Conservation (phyloP, 2,888 invertebrate species). For the Chironomus riparius region DNA sequence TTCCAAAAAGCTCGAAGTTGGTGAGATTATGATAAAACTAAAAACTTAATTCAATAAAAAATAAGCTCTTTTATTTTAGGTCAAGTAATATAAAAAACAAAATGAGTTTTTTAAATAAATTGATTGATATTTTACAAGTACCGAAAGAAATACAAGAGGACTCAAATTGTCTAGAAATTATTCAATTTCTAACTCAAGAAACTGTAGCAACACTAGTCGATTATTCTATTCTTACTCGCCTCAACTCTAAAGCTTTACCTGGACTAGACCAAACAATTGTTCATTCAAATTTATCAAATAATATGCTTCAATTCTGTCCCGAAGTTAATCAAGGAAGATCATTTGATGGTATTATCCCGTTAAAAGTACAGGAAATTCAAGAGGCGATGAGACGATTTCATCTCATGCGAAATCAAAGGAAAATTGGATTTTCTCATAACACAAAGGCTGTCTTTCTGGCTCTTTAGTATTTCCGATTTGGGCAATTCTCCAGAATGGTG, state of each 20-base stretch:
- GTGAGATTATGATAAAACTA: too few relatives aligned
- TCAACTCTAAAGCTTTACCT: constrained; percentile 61
- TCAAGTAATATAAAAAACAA: constrained; percentile 55
- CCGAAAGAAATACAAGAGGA: constrained; percentile 53
- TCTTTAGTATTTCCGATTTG: not conserved
- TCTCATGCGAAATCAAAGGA: not conserved
- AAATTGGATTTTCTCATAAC: constrained; percentile 1
- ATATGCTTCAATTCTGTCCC: constrained; percentile 41
- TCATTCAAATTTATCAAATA: constrained; percentile 36
- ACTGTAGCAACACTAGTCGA: constrained; percentile 84
- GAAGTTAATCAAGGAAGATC: constrained; percentile 46
- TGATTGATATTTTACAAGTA: constrained; percentile 56
- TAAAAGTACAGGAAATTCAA: constrained; percentile 70
- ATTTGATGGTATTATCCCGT: constrained; percentile 54
- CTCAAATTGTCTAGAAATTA: constrained; percentile 59
- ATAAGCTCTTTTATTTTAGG: too few relatives aligned
- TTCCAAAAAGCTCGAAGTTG: constrained; percentile 69
- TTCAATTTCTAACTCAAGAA: constrained; percentile 81
- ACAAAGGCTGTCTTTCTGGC: not conserved
- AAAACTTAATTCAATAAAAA: too few relatives aligned
- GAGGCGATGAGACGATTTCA: constrained; percentile 63
- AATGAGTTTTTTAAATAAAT: constrained; percentile 47
- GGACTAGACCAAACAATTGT: constrained; percentile 55
- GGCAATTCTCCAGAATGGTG: too few relatives aligned
- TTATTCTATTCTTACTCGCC: constrained; percentile 67